phyloP scores from a whole-genome alignment of 1,140 invertebrate genomes.

The Drosophila lowei region DNA sequence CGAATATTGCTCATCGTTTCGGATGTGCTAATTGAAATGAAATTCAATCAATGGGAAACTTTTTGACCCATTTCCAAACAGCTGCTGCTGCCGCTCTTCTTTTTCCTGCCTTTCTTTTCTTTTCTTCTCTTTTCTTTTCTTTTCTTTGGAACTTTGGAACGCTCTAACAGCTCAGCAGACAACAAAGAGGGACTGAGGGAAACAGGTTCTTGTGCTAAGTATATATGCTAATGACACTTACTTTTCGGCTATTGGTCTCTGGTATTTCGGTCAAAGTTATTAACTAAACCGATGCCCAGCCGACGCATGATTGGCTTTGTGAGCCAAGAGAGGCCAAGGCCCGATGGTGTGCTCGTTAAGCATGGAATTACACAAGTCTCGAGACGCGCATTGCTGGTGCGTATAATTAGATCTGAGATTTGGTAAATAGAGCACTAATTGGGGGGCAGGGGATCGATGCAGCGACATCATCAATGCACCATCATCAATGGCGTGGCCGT shows the following conservation, averaged over 20 bases:
- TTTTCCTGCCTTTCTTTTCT: conserved; percentile 21
- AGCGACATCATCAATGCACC: conserved; percentile 40
- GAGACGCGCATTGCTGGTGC: conserved; percentile 61
- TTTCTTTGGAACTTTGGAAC: conserved; percentile 28
- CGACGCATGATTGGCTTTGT: conserved; percentile 48
- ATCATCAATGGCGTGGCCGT: conserved; percentile 15
- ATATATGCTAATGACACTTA: conserved; percentile 75
- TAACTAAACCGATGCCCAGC: conserved; percentile 57
- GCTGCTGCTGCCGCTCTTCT: conserved; percentile 31
- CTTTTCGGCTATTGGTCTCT: conserved; percentile 42
- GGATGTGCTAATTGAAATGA: conserved; percentile 62
- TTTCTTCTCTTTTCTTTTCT: conserved; percentile 27
- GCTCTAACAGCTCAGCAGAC: background rate
- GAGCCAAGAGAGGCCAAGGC: too few relatives aligned
- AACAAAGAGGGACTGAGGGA: conserved; percentile 8
- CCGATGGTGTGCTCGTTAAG: conserved; percentile 74
- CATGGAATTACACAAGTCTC: conserved; percentile 48
- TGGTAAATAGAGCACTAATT: conserved; percentile 66
- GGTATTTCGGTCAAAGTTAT: conserved; percentile 77
- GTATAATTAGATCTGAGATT: conserved; percentile 58
- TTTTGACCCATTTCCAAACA: conserved; percentile 55
- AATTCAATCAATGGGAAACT: conserved; percentile 50
- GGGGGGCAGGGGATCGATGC: conserved; percentile 16
- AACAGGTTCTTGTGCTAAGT: conserved; percentile 74
- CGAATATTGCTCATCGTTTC: conserved; percentile 36